phyloP scores from a whole-genome alignment of 2,113 vertebrate genomes.

The Cyanoramphus novaezelandiae region DNA sequence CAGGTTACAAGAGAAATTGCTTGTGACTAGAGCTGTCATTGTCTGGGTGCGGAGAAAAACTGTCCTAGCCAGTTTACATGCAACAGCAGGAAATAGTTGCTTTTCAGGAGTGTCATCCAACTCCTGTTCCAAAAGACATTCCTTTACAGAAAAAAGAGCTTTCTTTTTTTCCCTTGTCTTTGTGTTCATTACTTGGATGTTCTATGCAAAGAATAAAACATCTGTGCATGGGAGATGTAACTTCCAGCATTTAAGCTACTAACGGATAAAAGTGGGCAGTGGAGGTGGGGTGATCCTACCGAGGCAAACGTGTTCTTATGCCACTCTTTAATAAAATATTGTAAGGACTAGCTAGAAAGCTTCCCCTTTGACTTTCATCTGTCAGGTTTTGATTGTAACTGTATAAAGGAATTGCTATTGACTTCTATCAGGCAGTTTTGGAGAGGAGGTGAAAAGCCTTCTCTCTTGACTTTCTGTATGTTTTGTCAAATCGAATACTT shows the following conservation, averaged over 20 bases:
- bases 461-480: constrained; percentile 68
- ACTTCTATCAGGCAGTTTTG: constrained; percentile 75
- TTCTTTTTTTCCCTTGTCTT: not conserved
- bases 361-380: constrained; percentile 63
- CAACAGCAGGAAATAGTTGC: constrained; percentile 3
- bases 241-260: constrained; percentile 46
- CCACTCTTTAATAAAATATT: constrained; percentile 49
- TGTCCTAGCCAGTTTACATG: not conserved
- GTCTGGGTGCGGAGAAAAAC: not conserved
- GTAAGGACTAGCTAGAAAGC: constrained; percentile 28
- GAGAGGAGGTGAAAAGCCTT: constrained; percentile 56
- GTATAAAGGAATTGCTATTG: constrained; percentile 80
- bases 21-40: constrained; percentile 43
- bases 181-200: constrained; percentile 27
- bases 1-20: not conserved
- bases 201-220: not conserved
- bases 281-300: not conserved
- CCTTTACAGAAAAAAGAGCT: not conserved
- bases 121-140: constrained; percentile 18
- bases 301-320: constrained; percentile 10
- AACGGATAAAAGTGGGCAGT: not conserved
- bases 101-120: not conserved
- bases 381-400: constrained; percentile 67
- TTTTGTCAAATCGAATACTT: constrained; percentile 85
- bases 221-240: not conserved